These are phyloP conservation scores for Serranus cabrilla DNA, from an alignment of 2,797 vertebrate species.

Conservation along the genomic window DNA sequence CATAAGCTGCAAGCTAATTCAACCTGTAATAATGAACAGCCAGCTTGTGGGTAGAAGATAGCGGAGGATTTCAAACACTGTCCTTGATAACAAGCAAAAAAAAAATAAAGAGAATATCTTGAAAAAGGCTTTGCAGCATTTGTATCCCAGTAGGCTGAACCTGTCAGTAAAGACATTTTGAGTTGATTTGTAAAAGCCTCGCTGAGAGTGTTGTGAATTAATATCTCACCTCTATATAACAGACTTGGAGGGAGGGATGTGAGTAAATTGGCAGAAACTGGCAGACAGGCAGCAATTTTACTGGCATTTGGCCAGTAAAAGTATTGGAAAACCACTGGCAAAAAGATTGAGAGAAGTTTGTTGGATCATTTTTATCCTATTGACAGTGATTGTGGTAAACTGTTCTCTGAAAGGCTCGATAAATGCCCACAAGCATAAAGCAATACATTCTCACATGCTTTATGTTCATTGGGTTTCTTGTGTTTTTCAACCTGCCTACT, in stretches of 20 bases:
- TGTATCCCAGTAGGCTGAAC: conserved; percentile 35
- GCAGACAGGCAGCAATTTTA: conserved; percentile 40
- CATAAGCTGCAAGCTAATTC: conserved; percentile 26
- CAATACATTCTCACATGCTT: not conserved
- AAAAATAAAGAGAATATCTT: conserved; percentile 24
- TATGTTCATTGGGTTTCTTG: not conserved
- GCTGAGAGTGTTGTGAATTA: conserved; percentile 42
- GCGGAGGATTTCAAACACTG: conserved; percentile 39
- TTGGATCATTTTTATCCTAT: conserved; percentile 26
- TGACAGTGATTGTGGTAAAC: conserved; percentile 14
- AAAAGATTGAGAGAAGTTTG: conserved; percentile 5
- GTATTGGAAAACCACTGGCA: conserved; percentile 7
- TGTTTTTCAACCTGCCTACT: not conserved
- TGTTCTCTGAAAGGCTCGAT: not conserved
- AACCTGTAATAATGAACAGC: conserved; percentile 36
- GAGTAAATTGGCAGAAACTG: conserved; percentile 52
- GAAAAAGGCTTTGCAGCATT: conserved; percentile 34
- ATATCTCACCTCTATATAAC: conserved; percentile 46
- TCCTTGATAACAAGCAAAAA: conserved; percentile 51
- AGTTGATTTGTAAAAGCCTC: conserved; percentile 60
- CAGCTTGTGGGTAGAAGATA: conserved; percentile 9
- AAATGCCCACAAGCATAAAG: not conserved
- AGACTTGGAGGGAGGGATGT: conserved; percentile 19
- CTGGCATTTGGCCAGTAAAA: conserved; percentile 27
- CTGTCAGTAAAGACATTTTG: conserved; percentile 51